Conservation (phyloP, 2,888 invertebrate species). For the Sicus ferrugineus region DNA sequence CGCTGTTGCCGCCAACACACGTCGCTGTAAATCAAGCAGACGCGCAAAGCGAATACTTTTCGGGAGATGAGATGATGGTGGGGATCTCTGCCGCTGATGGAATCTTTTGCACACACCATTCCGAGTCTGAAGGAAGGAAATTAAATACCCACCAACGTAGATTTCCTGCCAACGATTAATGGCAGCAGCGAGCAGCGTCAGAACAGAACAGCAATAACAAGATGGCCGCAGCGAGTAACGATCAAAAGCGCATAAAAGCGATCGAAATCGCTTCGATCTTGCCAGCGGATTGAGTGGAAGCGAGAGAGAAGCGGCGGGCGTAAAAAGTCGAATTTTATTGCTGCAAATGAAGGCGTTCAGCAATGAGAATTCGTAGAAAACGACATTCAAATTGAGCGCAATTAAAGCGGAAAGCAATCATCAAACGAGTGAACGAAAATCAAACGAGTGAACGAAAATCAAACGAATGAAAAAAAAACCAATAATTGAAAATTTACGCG, state of each 20-base stretch:
- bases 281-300: slow-evolving; percentile 11
- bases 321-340: slow-evolving; percentile 59
- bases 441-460: neutral
- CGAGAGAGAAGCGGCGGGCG: slow-evolving; percentile 43
- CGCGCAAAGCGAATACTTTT: slow-evolving; percentile 43
- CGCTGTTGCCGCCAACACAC: slow-evolving; percentile 53
- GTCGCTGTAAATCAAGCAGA: slow-evolving; percentile 58
- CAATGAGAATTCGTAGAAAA: slow-evolving; percentile 44
- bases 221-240: slow-evolving; percentile 1
- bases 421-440: neutral
- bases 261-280: slow-evolving; percentile 21
- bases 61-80: no score
- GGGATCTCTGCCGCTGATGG: neutral
- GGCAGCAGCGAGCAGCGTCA: slow-evolving; percentile 45
- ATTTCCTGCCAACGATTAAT: slow-evolving; percentile 5
- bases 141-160: neutral
- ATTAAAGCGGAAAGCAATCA: slow-evolving; percentile 17
- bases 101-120: neutral
- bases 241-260: slow-evolving; percentile 29
- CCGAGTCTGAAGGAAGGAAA: slow-evolving; percentile 15
- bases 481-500: no score
- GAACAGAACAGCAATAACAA: slow-evolving; percentile 21
- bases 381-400: slow-evolving; percentile 57
- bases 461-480: neutral
- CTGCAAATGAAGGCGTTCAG: slow-evolving; percentile 41